Conservation (phyloP, 2,113 vertebrate species). For the Garra rufa region DNA sequence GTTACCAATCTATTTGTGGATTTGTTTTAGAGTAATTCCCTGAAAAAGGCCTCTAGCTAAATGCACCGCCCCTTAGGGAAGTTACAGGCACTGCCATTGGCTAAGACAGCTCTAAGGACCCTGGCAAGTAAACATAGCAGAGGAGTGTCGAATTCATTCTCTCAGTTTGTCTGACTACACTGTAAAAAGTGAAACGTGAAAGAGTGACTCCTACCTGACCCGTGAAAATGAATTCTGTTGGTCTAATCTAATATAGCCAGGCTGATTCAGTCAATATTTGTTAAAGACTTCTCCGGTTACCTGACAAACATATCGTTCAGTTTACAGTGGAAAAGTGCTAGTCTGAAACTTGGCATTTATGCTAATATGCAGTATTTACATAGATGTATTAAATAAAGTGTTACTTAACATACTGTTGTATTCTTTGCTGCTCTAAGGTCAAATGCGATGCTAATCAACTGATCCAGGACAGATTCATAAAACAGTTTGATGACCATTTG, state of each 20-base stretch:
- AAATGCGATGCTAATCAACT: not conserved
- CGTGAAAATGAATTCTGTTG: not conserved
- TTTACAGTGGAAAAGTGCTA: not conserved
- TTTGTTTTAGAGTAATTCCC: not conserved
- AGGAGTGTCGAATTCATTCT: not conserved
- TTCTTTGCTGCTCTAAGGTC: not conserved
- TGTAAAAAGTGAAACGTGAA: not conserved
- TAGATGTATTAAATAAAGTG: not conserved
- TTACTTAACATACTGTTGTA: not conserved
- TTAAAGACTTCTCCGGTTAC: not conserved
- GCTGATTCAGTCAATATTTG: not conserved
- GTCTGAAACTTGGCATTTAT: not conserved
- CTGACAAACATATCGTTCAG: not conserved
- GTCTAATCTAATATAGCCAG: not conserved
- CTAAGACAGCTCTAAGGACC: not conserved
- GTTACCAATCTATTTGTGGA: not conserved
- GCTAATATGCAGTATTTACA: not conserved
- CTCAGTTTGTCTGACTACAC: conserved; percentile 7
- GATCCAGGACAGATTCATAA: not conserved
- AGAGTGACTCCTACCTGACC: not conserved
- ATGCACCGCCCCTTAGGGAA: conserved; percentile 10
- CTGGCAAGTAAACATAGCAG: conserved; percentile 8
- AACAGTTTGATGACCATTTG: not conserved
- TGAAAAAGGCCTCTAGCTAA: not conserved
- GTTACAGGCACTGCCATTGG: not conserved